phyloP scores from a whole-genome alignment of 2,888 invertebrate species.

The Drosophila neoperkinsi region DNA sequence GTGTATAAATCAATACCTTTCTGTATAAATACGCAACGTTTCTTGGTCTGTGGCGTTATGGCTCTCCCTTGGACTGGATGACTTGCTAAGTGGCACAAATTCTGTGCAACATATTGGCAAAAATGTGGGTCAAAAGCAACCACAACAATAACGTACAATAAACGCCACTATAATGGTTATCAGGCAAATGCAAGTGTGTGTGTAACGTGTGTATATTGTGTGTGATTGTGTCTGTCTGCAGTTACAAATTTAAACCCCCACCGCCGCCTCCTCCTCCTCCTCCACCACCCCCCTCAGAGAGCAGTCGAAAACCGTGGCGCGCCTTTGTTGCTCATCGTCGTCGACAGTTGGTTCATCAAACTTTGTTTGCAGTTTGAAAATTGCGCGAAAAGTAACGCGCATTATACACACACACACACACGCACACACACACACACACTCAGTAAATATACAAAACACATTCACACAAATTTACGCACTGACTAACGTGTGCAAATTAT shows the following conservation, averaged over 20 bases:
- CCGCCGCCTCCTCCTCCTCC: not conserved
- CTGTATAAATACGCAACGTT: not conserved
- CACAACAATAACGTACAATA: slow-evolving; percentile 75
- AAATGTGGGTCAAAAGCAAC: slow-evolving; percentile 76
- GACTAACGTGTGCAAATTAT: slow-evolving; percentile 78
- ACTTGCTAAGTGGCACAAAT: slow-evolving; percentile 43
- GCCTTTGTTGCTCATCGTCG: slow-evolving; percentile 54
- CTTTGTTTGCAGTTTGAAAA: slow-evolving; percentile 72
- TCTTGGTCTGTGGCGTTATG: not conserved
- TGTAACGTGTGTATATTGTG: not conserved
- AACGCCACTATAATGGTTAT: slow-evolving; percentile 68
- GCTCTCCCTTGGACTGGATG: slow-evolving; percentile 11
- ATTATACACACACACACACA: slow-evolving; percentile 27
- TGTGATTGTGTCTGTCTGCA: slow-evolving; percentile 43
- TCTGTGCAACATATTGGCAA: slow-evolving; percentile 72
- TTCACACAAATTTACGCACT: slow-evolving; percentile 57
- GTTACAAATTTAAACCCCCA: slow-evolving; percentile 40
- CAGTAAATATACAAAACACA: slow-evolving; percentile 11
- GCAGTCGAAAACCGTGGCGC: slow-evolving; percentile 56
- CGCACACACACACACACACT: slow-evolving; percentile 3
- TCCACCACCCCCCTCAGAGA: slow-evolving; percentile 4
- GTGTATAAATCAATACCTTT: slow-evolving; percentile 12
- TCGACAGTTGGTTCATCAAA: slow-evolving; percentile 62
- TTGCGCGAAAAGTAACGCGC: slow-evolving; percentile 64
- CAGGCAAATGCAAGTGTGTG: slow-evolving; percentile 21